These are phyloP conservation scores for Graptemys geographica DNA, from an alignment of 2,797 vertebrate genomes.

Conservation along the genomic window DNA sequence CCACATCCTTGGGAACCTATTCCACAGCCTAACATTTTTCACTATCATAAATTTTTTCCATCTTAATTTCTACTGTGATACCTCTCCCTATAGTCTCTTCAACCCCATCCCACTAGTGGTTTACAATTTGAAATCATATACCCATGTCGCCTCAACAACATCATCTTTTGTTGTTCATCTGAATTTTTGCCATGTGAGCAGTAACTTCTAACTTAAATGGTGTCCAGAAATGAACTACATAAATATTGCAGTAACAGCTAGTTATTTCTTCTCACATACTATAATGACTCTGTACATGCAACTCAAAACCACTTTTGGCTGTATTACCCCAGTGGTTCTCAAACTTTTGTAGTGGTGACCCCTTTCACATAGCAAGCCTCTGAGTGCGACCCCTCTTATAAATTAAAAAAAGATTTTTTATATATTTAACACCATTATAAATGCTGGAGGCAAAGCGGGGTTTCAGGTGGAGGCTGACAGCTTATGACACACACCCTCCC, in stretches of 20 bases:
- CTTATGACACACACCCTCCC: too few species aligned
- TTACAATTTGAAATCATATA: background rate
- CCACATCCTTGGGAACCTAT: background rate
- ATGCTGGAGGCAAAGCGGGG: too few species aligned
- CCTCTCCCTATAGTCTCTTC: background rate
- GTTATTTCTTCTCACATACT: background rate
- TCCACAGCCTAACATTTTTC: background rate
- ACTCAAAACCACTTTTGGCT: background rate
- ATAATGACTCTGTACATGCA: background rate
- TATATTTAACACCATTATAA: too few species aligned
- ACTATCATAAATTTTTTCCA: background rate
- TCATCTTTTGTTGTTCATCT: background rate
- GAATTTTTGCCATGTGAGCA: background rate
- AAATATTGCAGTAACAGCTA: background rate
- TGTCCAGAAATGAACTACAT: background rate
- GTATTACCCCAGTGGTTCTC: background rate
- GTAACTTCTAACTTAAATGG: background rate
- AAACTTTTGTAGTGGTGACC: too few species aligned
- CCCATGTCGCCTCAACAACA: background rate
- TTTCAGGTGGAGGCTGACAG: too few species aligned
- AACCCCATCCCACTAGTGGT: too few species aligned
- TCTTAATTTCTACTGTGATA: background rate
- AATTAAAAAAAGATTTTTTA: too few species aligned
- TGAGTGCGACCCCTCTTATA: too few species aligned
- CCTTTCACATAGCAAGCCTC: too few species aligned